These are phyloP conservation scores for Brachypodius melanocephalos DNA, from an alignment of 2,113 vertebrate species.

Conservation along the genomic window DNA sequence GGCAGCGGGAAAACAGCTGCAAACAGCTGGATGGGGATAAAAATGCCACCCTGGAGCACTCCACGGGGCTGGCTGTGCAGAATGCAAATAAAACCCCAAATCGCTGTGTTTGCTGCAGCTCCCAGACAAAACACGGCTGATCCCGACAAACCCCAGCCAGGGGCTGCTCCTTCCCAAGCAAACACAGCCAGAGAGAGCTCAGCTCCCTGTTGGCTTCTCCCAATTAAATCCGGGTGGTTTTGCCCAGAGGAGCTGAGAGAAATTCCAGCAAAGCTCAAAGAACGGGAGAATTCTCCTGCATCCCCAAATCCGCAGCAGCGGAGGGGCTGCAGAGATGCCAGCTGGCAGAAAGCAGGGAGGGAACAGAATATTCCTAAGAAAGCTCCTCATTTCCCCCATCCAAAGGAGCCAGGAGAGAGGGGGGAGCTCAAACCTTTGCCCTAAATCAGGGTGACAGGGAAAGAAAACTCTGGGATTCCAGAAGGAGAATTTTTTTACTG, in stretches of 20 bases:
- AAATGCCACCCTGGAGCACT: background rate
- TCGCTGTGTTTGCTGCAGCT: background rate
- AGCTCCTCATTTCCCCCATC: background rate
- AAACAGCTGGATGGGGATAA: background rate
- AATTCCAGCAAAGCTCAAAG: constrained; percentile 22
- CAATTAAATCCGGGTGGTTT: background rate
- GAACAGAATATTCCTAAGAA: constrained; percentile 6
- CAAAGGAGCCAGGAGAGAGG: background rate
- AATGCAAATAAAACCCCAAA: background rate
- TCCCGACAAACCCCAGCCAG: background rate
- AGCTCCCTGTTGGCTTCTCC: background rate
- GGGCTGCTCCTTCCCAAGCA: background rate
- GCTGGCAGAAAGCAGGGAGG: background rate
- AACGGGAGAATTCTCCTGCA: constrained; percentile 12
- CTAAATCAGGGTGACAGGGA: background rate
- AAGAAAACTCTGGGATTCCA: constrained; percentile 17
- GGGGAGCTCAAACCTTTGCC: background rate
- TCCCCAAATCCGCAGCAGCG: background rate
- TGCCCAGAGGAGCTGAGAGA: background rate
- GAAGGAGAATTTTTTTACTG: background rate
- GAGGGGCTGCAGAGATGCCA: background rate
- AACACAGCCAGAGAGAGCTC: background rate
- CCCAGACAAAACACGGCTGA: constrained; percentile 20
- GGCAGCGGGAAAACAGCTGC: background rate
- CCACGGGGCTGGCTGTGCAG: background rate